A percentile compares a stretch with the other conserved stretches of the same genome.
phyloP scores from a whole-genome alignment of 2,888 invertebrate genomes.

The Callyntrura guangdongensis region DNA sequence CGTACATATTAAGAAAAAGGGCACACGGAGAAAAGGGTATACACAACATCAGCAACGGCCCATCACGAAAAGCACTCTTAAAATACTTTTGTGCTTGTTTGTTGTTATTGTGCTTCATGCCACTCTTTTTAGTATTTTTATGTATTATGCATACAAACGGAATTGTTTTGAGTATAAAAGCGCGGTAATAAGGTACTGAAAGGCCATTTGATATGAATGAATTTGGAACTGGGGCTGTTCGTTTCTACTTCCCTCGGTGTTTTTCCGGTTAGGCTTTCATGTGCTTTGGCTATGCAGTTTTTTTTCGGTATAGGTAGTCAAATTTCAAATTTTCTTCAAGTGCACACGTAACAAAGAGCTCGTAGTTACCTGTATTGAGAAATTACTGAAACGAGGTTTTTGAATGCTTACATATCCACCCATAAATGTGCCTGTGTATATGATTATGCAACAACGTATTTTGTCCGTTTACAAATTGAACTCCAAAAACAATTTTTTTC shows the following conservation, averaged over 20 bases:
- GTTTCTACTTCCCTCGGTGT: not conserved
- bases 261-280: not conserved
- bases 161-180: conserved; percentile 26
- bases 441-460: no score
- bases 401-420: no score
- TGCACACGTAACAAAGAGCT: not conserved
- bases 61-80: conserved; percentile 13
- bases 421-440: no score
- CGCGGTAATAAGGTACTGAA: conserved; percentile 21
- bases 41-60: not conserved
- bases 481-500: not conserved
- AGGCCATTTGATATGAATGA: conserved; percentile 13
- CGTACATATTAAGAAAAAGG: not conserved
- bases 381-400: not conserved
- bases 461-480: not conserved
- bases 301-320: not conserved
- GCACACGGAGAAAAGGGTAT: not conserved
- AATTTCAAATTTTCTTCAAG: not conserved
- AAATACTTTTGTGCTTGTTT: conserved; percentile 22
- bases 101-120: conserved; percentile 19
- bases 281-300: not conserved
- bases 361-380: not conserved
- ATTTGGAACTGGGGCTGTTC: not conserved
- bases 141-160: conserved; percentile 33
- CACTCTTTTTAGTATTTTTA: conserved; percentile 24